Evolutionary conservation across 2,113 vertebrate species (phyloP).

Genomic region (Melanotaenia duboulayi): DNA sequence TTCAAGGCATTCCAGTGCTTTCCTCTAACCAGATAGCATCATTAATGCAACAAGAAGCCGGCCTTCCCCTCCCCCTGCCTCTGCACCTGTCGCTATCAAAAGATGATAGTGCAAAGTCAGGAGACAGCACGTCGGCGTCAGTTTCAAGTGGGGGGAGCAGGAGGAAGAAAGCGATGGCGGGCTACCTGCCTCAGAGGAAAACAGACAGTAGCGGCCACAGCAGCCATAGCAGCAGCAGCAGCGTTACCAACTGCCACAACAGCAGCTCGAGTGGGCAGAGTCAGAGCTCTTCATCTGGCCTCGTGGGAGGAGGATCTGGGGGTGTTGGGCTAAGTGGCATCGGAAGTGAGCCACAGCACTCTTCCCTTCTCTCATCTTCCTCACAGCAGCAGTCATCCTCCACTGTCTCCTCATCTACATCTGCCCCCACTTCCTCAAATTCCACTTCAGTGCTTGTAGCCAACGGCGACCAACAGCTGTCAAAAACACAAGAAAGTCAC

Average conservation of each 20-base stretch:
- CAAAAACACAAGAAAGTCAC: constrained; percentile 76
- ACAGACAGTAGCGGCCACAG: constrained; percentile 66
- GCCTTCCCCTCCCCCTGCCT: constrained; percentile 82
- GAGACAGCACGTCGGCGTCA: constrained; percentile 70
- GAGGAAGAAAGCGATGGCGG: constrained; percentile 86
- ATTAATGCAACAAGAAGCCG: constrained; percentile 84
- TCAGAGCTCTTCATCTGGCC: constrained; percentile 77
- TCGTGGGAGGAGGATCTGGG: constrained; percentile 77
- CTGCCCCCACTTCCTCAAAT: constrained; percentile 77
- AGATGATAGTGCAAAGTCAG: constrained; percentile 76
- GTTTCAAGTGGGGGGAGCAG: constrained; percentile 80
- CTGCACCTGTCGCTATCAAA: constrained; percentile 83
- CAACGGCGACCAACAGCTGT: constrained; percentile 76
- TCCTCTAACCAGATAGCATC: constrained; percentile 86
- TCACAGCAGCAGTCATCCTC: constrained; percentile 80
- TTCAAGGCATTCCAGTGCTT: constrained; percentile 85
- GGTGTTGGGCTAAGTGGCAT: constrained; percentile 76
- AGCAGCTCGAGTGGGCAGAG: constrained; percentile 77
- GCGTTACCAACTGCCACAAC: constrained; percentile 72
- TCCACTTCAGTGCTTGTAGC: constrained; percentile 82
- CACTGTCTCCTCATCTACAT: constrained; percentile 79
- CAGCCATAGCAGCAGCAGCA: constrained; percentile 53
- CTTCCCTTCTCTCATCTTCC: constrained; percentile 78
- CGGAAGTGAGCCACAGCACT: constrained; percentile 74
- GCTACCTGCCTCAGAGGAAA: constrained; percentile 85